Evolutionary conservation across 2,888 invertebrate species (phyloP).

Genomic region (Athalia rosae): DNA sequence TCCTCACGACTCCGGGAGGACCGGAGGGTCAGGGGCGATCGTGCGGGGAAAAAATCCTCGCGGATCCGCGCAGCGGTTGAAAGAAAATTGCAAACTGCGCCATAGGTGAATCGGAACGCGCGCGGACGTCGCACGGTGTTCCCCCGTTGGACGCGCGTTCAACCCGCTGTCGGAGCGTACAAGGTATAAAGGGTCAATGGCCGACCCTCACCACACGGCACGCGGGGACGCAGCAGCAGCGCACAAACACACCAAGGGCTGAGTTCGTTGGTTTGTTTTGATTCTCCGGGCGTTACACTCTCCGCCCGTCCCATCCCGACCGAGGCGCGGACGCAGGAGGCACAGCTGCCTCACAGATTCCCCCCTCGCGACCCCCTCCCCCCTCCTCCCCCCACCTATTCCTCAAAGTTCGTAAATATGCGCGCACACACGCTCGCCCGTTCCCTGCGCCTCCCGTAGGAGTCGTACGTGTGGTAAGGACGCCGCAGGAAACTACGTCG

Average conservation of each 20-base stretch:
- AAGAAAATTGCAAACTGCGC: too few species aligned
- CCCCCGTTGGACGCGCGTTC: conserved; percentile 2
- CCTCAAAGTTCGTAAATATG: background rate
- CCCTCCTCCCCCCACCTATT: background rate
- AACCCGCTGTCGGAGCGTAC: conserved; percentile 58
- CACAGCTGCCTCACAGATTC: conserved; percentile 40
- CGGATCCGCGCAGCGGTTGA: too few species aligned
- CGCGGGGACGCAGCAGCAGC: conserved; percentile 65
- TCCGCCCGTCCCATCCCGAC: conserved; percentile 59
- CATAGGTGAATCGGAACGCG: too few species aligned
- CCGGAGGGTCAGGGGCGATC: too few species aligned
- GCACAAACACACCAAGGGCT: conserved; percentile 39
- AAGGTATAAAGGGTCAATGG: conserved; percentile 69
- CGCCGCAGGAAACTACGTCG: conserved; percentile 26
- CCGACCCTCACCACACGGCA: conserved; percentile 72
- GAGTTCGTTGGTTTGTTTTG: conserved; percentile 70
- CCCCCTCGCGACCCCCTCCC: background rate
- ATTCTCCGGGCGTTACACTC: conserved; percentile 72
- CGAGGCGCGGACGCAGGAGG: background rate
- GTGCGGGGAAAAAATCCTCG: too few species aligned
- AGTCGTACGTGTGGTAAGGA: background rate
- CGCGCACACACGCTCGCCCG: too few species aligned
- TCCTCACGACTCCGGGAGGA: too few species aligned
- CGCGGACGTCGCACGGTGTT: background rate
- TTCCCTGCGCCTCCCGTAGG: background rate